A percentile compares a stretch with the other conserved stretches of the same genome.
Evolutionary conservation across 2,113 vertebrate species (phyloP).

Genomic region (Prochilodus magdalenae): DNA sequence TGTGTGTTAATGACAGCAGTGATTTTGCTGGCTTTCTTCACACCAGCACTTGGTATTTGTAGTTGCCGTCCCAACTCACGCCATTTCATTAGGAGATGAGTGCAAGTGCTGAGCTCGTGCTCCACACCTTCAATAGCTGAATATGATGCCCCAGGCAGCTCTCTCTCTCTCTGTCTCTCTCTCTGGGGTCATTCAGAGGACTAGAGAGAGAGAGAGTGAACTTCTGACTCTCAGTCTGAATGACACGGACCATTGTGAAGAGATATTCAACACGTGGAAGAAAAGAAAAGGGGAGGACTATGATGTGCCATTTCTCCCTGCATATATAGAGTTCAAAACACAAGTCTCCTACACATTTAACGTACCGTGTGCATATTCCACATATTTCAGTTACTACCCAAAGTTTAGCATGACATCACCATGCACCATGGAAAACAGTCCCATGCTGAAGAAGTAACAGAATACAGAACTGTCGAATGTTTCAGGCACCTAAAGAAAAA

Average conservation of each 20-base stretch:
- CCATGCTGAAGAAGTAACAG: background rate
- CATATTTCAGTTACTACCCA: background rate
- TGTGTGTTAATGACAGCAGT: background rate
- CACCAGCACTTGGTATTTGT: slow-evolving; percentile 18
- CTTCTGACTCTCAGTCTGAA: slow-evolving; percentile 28
- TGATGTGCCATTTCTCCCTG: background rate
- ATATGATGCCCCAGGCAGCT: slow-evolving; percentile 27
- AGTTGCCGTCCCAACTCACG: background rate
- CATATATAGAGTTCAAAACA: background rate
- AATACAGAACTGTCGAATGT: background rate
- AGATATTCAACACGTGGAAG: slow-evolving; percentile 50
- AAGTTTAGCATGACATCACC: background rate
- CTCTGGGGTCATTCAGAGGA: slow-evolving; percentile 22
- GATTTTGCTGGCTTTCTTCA: slow-evolving; percentile 18
- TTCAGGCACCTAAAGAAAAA: no score
- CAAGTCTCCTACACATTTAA: background rate
- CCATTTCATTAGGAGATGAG: slow-evolving; percentile 33
- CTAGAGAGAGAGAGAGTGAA: slow-evolving; percentile 21
- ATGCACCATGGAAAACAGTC: no score
- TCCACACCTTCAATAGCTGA: slow-evolving; percentile 23
- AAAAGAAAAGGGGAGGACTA: slow-evolving; percentile 61
- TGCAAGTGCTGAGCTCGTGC: slow-evolving; percentile 33
- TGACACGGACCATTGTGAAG: background rate
- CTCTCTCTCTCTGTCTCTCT: background rate
- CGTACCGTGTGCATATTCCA: background rate